Percentiles rank a stretch among this genome's conserved stretches.
Conservation (phyloP, 2,797 vertebrate genomes). For the Pseudochirops corinnae region DNA sequence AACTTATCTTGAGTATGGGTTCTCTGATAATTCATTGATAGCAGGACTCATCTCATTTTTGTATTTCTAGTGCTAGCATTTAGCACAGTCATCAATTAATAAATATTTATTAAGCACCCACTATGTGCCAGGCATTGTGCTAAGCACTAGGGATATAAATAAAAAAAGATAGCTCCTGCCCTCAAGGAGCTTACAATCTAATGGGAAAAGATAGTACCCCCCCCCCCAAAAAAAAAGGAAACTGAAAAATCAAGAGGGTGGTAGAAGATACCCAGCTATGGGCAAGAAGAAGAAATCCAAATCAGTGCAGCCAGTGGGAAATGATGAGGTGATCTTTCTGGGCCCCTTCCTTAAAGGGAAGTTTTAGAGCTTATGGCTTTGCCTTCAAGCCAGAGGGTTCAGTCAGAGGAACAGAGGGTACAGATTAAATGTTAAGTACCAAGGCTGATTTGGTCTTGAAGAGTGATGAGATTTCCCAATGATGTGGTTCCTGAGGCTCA, state of each 20-base stretch:
- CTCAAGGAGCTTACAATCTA: neutral
- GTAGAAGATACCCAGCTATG: neutral
- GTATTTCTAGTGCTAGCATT: neutral
- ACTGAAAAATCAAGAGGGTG: neutral
- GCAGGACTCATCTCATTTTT: neutral
- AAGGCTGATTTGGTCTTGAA: neutral
- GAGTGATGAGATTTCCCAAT: neutral
- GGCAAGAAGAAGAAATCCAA: neutral
- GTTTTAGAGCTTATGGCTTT: neutral
- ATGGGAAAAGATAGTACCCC: neutral
- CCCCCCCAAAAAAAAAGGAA: neutral
- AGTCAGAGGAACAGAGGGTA: neutral
- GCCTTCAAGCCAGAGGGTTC: neutral
- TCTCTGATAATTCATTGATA: neutral
- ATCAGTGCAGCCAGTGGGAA: neutral
- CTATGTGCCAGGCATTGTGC: neutral
- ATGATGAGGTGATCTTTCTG: neutral
- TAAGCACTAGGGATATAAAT: neutral
- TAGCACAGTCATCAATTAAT: neutral
- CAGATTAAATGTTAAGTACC: neutral
- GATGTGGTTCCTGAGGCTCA: neutral
- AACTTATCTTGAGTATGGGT: neutral
- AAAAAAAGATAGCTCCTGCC: neutral
- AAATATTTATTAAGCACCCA: neutral
- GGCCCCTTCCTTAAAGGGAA: neutral